These are phyloP conservation scores for Phrynocephalus forsythii DNA, from an alignment of 2,797 vertebrate genomes.

Conservation along the genomic window DNA sequence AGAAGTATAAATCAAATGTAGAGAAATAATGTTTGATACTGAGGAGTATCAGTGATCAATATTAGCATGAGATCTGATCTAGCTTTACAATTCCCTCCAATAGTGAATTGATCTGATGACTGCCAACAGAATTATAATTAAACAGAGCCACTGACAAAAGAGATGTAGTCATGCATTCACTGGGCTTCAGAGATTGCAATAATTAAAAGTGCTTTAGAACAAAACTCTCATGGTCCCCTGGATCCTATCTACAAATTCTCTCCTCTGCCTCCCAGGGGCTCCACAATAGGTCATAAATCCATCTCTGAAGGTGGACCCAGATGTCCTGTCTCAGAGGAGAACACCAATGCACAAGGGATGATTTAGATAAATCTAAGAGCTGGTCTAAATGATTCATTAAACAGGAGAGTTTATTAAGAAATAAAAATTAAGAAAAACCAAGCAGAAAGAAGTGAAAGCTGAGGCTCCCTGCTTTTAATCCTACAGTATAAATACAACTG, in stretches of 20 bases:
- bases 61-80: neutral
- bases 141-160: neutral
- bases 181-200: neutral
- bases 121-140: neutral
- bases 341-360: too few relatives aligned
- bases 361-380: too few relatives aligned
- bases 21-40: neutral
- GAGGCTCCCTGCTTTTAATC: too few relatives aligned
- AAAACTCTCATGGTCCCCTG: neutral
- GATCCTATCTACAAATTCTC: too few relatives aligned
- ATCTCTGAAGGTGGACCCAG: neutral
- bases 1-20: neutral
- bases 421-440: too few relatives aligned
- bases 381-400: too few relatives aligned
- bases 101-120: neutral
- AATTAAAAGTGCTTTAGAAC: neutral
- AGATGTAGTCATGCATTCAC: neutral
- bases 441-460: too few relatives aligned
- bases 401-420: too few relatives aligned
- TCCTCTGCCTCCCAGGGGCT: neutral
- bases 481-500: neutral
- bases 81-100: neutral
- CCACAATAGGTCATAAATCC: neutral
- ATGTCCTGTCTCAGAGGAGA: too few relatives aligned
- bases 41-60: neutral